These are phyloP conservation scores for Mimachlamys varia DNA, from an alignment of 2,888 invertebrate species.

Conservation along the genomic window DNA sequence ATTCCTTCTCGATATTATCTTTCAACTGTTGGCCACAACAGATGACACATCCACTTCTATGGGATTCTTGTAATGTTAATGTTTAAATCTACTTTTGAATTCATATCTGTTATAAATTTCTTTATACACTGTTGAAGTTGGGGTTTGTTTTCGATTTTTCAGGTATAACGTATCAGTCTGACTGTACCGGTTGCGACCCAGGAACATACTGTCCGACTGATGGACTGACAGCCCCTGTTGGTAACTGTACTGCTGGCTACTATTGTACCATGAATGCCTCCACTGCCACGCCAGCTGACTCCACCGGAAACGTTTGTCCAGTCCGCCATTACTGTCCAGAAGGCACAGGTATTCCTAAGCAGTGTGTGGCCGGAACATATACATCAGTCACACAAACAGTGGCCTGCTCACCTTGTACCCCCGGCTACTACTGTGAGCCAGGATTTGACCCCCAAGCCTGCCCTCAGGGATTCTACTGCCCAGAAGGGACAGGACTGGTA, in stretches of 20 bases:
- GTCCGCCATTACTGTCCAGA: constrained; percentile 72
- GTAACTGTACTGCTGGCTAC: constrained; percentile 72
- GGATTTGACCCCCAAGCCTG: constrained; percentile 72
- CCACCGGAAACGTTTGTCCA: constrained; percentile 71
- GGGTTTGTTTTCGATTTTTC: constrained; percentile 37
- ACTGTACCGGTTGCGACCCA: constrained; percentile 75
- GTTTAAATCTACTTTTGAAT: too few species aligned
- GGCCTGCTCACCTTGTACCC: constrained; percentile 69
- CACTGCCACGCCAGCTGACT: constrained; percentile 64
- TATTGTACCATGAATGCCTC: constrained; percentile 70
- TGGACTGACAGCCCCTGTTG: constrained; percentile 68
- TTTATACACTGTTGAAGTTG: too few species aligned
- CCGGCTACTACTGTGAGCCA: constrained; percentile 75
- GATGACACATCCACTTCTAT: too few species aligned
- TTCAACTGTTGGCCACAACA: too few species aligned
- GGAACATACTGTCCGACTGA: constrained; percentile 74
- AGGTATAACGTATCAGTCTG: constrained; percentile 66
- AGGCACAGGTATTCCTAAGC: constrained; percentile 70
- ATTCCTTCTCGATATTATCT: too few species aligned
- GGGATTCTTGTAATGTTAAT: too few species aligned
- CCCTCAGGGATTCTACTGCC: constrained; percentile 76
- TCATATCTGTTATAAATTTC: too few species aligned
- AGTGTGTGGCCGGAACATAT: constrained; percentile 73
- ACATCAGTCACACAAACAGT: constrained; percentile 66
- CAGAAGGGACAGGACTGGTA: constrained; percentile 70